Base-by-base conservation (phyloP, 1,140 invertebrate genomes). In the Zophobas atratus region DNA sequence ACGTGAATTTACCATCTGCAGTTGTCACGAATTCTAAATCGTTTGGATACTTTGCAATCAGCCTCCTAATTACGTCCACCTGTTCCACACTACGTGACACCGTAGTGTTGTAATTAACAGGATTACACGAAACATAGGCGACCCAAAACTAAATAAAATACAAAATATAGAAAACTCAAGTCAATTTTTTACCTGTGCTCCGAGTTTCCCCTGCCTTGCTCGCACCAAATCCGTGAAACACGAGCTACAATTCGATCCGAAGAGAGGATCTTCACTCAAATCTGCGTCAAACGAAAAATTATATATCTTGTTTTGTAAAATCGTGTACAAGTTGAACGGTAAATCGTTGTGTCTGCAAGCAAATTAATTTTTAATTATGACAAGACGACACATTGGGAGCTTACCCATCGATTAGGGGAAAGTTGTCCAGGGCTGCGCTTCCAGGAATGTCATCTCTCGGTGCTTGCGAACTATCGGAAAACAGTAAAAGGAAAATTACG, bases 1-100 rank as follows among this genome's bases (percentile, higher is more conserved):
- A 39, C 70, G 20, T 20, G 20, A 63, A 20, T 53, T 70, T 88
- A 85, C 88, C 86, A 46, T 83, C 80, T 0, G 87, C 84, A 0
- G 81, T 82, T 1, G 90, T 92, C 1, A 91, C 91, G 5, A 93
- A 86, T 81, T 90, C 81, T 71, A 93, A 82, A 78, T 92, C 84
- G 1, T 89, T 84, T 2, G 90, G 89, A 84, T 93, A 92, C 76
- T 89, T 90, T 8, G 88, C 87, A 0, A 94, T 89, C 1, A 96
- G 88, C 79, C 94, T 89, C 63, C 92, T 93, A 77, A 96, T 96
- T 3, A 95, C 91, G 81, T 96, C 95, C 53, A 96, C 92, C 84
- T 96, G 94, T 72, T 95, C 93, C 75, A 96, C 81, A 0, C 93
- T 94, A 46, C 92, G 85, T 70, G 93, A 90, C 0, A 95, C 91